Base-by-base conservation (phyloP, 2,797 vertebrate genomes). In the Tragelaphus oryx region DNA sequence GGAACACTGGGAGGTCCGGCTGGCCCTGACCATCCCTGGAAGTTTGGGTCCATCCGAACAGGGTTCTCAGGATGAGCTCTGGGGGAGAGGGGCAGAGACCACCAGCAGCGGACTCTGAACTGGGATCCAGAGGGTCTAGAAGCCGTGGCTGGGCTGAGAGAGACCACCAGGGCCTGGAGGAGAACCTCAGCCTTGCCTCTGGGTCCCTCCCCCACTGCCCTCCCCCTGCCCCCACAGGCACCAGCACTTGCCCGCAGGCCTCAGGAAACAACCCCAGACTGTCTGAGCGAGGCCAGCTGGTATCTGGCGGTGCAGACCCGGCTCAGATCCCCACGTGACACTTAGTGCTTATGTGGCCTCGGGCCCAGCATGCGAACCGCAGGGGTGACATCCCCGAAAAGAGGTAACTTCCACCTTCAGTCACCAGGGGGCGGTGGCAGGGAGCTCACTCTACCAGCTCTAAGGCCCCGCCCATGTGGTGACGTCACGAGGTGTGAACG, bases 401-500 rank as follows among this genome's bases (percentile, higher is more conserved):
- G 22, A 11, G 2, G 33, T 6, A 68, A 37, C 1, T 9, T 11
- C 62, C 18, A 37, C 62, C 62, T 11, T 37, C 18, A 68, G 62
- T 22, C 33, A 37, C n/a, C 33, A 68, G 11, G 28, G 28, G 74
- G 9, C 8, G 6, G 28, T 78, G 75, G 46, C 60, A 8, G 2
- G 14, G 18, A 30, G 4, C 14, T 30, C 28, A 8, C 3, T 1
- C 0, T 1, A 24, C 8, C 6, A 22, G 12, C 3, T 6, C 7
- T 12, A 1, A 41, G 44, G 9, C 1, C 26, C 30, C 0, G 0
- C 0, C 0, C 2, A 0, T 0, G 3, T 12, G n/a, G 59, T 28
- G n/a, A 17, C 11, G 1, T 30, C 44, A 28, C 13, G 48, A 3
- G 41, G 26, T 18, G 0, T 13, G 17, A 20, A 0, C 1, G 3